Conservation (phyloP, 2,113 vertebrate genomes). For the Recurvirostra avosetta region DNA sequence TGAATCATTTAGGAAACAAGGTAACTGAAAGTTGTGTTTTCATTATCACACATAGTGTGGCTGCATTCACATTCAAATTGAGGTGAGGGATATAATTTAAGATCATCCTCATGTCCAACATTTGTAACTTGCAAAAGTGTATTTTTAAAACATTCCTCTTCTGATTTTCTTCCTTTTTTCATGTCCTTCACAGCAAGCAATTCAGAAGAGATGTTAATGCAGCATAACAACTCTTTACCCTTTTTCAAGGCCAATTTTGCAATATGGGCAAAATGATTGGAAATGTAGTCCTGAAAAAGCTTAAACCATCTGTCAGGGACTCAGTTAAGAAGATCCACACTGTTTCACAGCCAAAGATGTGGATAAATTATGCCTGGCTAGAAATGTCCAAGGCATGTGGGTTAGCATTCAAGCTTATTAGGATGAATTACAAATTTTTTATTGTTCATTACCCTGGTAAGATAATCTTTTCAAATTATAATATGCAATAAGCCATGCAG, state of each 20-base stretch:
- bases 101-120: not conserved
- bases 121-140: conserved; percentile 31
- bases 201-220: conserved; percentile 74
- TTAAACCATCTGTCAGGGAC: conserved; percentile 84
- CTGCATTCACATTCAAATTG: conserved; percentile 22
- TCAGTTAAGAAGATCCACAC: conserved; percentile 78
- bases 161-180: conserved; percentile 63
- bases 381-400: conserved; percentile 68
- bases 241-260: conserved; percentile 83
- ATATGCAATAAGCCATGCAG: conserved; percentile 39
- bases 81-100: conserved; percentile 23
- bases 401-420: conserved; percentile 74
- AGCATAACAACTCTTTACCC: conserved; percentile 78
- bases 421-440: conserved; percentile 68
- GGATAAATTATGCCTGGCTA: conserved; percentile 78
- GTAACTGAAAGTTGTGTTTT: conserved; percentile 34
- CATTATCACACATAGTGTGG: conserved; percentile 26
- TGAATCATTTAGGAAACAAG: conserved; percentile 28
- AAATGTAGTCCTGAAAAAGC: conserved; percentile 76
- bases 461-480: conserved; percentile 62
- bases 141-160: conserved; percentile 49
- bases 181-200: conserved; percentile 77
- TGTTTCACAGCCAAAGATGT: conserved; percentile 76
- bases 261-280: conserved; percentile 80
- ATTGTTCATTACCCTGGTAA: conserved; percentile 70